phyloP scores from a whole-genome alignment of 2,113 vertebrate genomes.

The Cranoglanis bouderius region DNA sequence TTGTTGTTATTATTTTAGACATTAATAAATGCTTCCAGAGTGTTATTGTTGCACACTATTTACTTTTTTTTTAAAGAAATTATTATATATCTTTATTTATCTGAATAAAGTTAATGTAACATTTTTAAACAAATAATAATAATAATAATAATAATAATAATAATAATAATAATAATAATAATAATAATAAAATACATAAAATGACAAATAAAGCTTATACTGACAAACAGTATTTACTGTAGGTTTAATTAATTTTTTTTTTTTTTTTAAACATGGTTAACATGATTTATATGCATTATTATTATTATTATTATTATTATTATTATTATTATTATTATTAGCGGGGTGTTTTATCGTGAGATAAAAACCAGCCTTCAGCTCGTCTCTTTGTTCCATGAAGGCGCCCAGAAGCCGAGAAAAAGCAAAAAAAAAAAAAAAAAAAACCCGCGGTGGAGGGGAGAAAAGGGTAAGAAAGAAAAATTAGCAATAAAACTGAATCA shows the following conservation, averaged over 20 bases:
- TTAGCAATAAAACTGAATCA: neutral
- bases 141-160: neutral
- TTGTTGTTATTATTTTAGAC: neutral
- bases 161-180: neutral
- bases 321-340: neutral
- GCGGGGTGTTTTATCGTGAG: neutral
- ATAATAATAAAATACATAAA: neutral
- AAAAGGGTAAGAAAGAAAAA: neutral
- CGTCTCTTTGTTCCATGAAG: conserved; percentile 69
- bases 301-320: neutral
- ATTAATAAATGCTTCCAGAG: neutral
- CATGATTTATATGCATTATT: neutral
- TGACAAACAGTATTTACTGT: neutral
- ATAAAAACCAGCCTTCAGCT: neutral
- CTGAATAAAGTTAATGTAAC: neutral
- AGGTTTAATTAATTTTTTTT: neutral
- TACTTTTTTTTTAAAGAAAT: neutral
- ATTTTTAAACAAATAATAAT: neutral
- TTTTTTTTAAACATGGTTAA: neutral
- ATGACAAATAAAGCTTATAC: neutral
- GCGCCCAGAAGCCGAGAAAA: neutral
- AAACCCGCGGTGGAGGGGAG: conserved; percentile 22
- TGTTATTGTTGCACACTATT: neutral
- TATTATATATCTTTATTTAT: neutral
- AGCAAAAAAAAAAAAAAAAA: conserved; percentile 45